Conservation (phyloP, 2,113 vertebrate species). For the Tonatia bakeri region DNA sequence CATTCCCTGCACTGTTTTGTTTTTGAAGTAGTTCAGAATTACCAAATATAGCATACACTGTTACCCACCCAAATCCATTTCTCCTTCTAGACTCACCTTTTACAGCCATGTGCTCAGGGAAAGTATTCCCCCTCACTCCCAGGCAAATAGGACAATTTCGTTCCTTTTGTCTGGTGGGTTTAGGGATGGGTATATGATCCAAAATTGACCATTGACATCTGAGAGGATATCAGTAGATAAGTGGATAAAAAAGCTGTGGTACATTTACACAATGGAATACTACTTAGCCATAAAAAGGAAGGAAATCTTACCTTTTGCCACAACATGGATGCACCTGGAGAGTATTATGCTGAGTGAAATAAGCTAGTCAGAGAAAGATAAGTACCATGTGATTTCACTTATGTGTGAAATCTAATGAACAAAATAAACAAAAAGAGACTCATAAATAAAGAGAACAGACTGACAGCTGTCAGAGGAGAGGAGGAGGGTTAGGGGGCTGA, state of each 20-base stretch:
- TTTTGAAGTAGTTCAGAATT: background rate
- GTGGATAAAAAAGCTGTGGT: background rate
- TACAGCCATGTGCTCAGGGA: background rate
- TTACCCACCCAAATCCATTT: background rate
- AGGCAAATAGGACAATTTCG: background rate
- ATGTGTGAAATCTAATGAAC: background rate
- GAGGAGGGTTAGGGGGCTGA: background rate
- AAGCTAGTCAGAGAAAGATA: background rate
- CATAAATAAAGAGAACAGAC: background rate
- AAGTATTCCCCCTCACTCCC: background rate
- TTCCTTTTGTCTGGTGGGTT: background rate
- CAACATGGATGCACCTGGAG: background rate
- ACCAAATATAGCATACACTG: background rate
- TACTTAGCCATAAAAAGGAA: background rate
- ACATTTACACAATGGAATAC: background rate
- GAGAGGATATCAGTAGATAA: background rate
- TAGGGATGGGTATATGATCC: background rate
- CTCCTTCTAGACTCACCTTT: background rate
- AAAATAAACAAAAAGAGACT: background rate
- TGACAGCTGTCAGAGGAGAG: background rate
- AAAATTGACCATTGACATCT: conserved; percentile 11
- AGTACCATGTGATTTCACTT: background rate
- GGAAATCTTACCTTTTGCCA: background rate
- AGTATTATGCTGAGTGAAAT: background rate
- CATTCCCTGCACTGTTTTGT: background rate